A percentile compares a stretch with the other conserved stretches of the same genome.
Conservation (phyloP, 35 echinoderm and acorn worm species). For the Acanthaster planci region DNA sequence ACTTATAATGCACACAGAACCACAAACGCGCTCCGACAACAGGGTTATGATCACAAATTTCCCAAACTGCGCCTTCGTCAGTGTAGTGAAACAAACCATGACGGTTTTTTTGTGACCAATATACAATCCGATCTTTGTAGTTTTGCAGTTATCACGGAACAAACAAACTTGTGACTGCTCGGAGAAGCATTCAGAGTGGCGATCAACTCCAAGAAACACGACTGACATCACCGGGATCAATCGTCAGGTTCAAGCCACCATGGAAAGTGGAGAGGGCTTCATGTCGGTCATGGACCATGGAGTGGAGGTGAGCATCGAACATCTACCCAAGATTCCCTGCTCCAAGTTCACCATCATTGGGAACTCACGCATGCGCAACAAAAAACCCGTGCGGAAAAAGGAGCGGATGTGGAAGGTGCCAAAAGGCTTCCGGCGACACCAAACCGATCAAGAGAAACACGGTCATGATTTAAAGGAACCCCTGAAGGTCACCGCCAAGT, state of each 20-base stretch:
- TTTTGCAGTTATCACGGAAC: too few relatives aligned
- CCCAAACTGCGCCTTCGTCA: too few relatives aligned
- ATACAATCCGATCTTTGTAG: too few relatives aligned
- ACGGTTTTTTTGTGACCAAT: too few relatives aligned
- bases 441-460: not conserved
- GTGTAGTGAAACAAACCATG: too few relatives aligned
- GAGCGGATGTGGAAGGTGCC: conserved; percentile 47
- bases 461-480: not conserved
- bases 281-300: conserved; percentile 38
- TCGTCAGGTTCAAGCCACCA: not conserved
- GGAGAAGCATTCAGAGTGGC: too few relatives aligned
- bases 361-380: conserved; percentile 54
- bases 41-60: too few relatives aligned
- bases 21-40: too few relatives aligned
- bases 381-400: not conserved
- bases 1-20: too few relatives aligned
- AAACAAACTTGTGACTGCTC: too few relatives aligned
- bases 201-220: too few relatives aligned
- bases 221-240: too few relatives aligned
- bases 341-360: conserved; percentile 57
- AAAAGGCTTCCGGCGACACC: not conserved
- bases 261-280: conserved; percentile 21
- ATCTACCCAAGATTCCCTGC: conserved; percentile 39
- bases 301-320: conserved; percentile 3
- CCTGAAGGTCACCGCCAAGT: not conserved